Evolutionary conservation across 1,140 invertebrate species (phyloP).

Genomic region (Ceratina japonica): DNA sequence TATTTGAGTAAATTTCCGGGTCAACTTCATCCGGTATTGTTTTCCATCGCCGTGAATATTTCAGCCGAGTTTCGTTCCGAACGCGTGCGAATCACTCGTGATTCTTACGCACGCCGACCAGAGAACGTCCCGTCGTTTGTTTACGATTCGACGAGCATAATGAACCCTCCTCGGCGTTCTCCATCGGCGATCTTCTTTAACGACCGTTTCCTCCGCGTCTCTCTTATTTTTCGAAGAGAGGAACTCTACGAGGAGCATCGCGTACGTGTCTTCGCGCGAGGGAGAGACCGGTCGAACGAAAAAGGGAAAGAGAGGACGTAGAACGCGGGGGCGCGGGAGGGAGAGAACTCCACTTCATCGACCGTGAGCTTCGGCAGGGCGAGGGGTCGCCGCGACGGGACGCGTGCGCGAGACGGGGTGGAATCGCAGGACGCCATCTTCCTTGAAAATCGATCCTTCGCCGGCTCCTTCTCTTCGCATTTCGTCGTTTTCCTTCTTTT

Average conservation of each 20-base stretch:
- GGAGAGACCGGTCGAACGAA: neutral
- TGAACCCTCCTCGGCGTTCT: slow-evolving; percentile 42
- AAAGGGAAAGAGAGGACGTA: neutral
- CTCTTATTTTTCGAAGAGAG: slow-evolving; percentile 37
- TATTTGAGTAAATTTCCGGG: slow-evolving; percentile 48
- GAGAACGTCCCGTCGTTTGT: slow-evolving; percentile 45
- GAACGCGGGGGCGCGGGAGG: no score
- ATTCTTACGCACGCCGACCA: slow-evolving; percentile 14
- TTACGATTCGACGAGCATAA: slow-evolving; percentile 57
- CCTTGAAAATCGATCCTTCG: slow-evolving; percentile 55
- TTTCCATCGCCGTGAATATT: slow-evolving; percentile 32
- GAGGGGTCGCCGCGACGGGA: slow-evolving; percentile 15
- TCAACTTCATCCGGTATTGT: slow-evolving; percentile 34
- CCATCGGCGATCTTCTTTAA: slow-evolving; percentile 28
- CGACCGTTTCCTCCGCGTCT: slow-evolving; percentile 13
- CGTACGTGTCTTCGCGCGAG: neutral
- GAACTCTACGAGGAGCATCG: neutral
- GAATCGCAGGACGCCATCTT: slow-evolving; percentile 52
- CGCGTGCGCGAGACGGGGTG: neutral
- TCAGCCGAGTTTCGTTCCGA: slow-evolving; percentile 28
- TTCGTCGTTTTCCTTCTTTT: neutral
- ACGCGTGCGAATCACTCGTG: slow-evolving; percentile 25
- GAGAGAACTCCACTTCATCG: slow-evolving; percentile 52
- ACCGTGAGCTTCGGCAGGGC: slow-evolving; percentile 38
- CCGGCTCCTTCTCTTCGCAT: slow-evolving; percentile 36